Evolutionary conservation across 64 coral and sea anemone genomes (phyloP).

Genomic region (Anthopleura sola): DNA sequence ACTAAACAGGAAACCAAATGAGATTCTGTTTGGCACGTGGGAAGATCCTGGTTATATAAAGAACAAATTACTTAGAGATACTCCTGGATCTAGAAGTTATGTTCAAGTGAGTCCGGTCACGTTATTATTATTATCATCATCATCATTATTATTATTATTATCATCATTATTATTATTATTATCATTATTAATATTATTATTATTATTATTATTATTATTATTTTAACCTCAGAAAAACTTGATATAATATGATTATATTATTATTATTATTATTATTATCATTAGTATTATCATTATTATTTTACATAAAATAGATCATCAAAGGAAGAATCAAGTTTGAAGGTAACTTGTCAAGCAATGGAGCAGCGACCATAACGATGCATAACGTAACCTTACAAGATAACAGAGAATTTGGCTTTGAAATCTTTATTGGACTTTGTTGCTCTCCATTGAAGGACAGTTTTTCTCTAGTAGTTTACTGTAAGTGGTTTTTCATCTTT

Average conservation of each 20-base stretch:
- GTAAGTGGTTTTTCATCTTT: not conserved
- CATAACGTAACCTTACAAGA: not conserved
- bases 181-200: too few relatives aligned
- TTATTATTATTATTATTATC: too few relatives aligned
- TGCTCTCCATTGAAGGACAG: not conserved
- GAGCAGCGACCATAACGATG: not conserved
- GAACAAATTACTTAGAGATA: not conserved
- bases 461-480: not conserved
- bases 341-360: not conserved
- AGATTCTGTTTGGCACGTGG: slow-evolving; percentile 9
- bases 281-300: too few relatives aligned
- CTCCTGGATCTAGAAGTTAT: not conserved
- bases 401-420: not conserved
- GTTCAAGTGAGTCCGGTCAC: not conserved
- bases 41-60: not conserved
- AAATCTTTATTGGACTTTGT: not conserved
- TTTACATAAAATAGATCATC: not conserved
- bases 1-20: not conserved
- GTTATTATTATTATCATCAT: too few relatives aligned
- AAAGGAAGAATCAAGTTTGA: slow-evolving; percentile 6
- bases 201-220: too few relatives aligned
- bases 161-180: too few relatives aligned
- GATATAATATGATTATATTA: too few relatives aligned
- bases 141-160: too few relatives aligned
- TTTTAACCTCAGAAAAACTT: too few relatives aligned